Percentiles rank a stretch among this genome's conserved stretches.
Evolutionary conservation across 2,113 vertebrate genomes (phyloP).

Genomic region (Myocastor coypus): DNA sequence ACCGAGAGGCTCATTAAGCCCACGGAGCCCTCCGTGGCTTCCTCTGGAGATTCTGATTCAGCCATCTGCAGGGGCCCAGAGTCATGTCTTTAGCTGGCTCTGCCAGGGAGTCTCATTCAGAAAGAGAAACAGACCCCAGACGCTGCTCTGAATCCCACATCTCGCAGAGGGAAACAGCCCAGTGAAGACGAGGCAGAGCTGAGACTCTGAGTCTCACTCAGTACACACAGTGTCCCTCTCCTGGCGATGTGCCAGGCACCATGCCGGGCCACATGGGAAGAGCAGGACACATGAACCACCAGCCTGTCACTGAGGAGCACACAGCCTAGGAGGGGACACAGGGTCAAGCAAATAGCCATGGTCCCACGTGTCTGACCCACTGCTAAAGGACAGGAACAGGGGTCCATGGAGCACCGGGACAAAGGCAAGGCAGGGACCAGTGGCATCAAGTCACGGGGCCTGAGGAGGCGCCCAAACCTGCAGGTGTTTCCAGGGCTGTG

Average conservation of each 20-base stretch:
- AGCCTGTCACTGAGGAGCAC: background rate
- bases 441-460: background rate
- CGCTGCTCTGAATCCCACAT: background rate
- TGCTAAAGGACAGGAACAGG: background rate
- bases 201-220: background rate
- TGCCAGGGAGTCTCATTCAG: background rate
- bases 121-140: background rate
- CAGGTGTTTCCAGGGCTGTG: background rate
- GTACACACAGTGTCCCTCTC: background rate
- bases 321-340: background rate
- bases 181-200: background rate
- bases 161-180: conserved; percentile 12
- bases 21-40: background rate
- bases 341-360: background rate
- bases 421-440: background rate
- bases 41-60: background rate
- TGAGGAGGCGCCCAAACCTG: background rate
- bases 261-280: background rate
- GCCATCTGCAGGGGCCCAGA: background rate
- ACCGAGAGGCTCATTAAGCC: background rate
- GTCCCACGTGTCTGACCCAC: background rate
- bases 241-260: background rate
- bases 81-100: background rate
- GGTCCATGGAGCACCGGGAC: background rate
- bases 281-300: background rate